Evolutionary conservation across 2,113 vertebrate genomes (phyloP).

Genomic region (Alectura lathami): DNA sequence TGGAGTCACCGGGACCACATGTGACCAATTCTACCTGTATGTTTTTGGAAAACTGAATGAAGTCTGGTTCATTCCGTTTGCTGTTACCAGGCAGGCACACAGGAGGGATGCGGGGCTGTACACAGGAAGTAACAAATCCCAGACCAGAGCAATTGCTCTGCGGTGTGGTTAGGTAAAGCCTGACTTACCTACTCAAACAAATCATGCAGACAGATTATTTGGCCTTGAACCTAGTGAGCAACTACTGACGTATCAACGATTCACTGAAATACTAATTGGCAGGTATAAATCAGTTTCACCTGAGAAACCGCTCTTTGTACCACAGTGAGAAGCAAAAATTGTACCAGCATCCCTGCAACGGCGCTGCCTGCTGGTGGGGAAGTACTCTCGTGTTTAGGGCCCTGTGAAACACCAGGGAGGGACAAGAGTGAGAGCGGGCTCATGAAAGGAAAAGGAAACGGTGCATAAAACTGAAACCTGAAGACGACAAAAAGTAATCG

Average conservation of each 20-base stretch:
- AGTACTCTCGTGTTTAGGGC: fast-evolving
- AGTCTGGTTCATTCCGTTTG: neutral
- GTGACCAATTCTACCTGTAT: neutral
- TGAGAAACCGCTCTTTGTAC: neutral
- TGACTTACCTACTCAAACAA: neutral
- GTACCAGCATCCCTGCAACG: neutral
- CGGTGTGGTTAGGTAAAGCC: neutral
- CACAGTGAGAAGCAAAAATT: neutral
- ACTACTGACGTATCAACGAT: neutral
- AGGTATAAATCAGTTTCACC: neutral
- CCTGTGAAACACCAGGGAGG: neutral
- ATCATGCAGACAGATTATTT: neutral
- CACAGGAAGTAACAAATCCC: neutral
- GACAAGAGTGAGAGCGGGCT: neutral
- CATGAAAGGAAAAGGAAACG: neutral
- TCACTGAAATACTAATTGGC: neutral
- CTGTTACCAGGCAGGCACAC: neutral
- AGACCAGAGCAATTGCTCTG: neutral
- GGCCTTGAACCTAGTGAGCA: neutral
- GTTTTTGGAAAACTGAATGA: neutral
- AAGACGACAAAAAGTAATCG: neutral
- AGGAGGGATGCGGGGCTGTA: neutral
- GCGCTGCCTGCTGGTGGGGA: neutral
- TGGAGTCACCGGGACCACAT: neutral
- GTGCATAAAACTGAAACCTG: neutral